Conservation (phyloP, 2,797 vertebrate genomes). For the Mionectes olivaceus region DNA sequence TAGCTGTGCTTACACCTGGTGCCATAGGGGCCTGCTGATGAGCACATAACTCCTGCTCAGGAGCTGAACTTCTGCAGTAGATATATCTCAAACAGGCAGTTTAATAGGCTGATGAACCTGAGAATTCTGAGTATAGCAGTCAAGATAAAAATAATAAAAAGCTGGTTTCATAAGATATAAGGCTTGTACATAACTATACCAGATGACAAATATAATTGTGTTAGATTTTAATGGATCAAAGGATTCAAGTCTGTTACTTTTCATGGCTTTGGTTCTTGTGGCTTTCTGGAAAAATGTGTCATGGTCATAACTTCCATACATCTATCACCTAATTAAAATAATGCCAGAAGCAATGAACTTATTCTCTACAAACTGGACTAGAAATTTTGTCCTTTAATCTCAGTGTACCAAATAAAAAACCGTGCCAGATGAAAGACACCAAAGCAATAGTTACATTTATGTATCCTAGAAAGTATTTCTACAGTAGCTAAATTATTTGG, state of each 20-base stretch:
- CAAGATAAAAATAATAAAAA: background rate
- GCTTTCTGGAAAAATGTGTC: slow-evolving; percentile 28
- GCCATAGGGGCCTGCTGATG: background rate
- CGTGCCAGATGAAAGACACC: background rate
- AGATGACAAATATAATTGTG: background rate
- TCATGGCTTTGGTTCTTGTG: slow-evolving; percentile 9
- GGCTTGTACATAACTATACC: background rate
- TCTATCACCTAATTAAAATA: slow-evolving; percentile 44
- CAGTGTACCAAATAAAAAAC: background rate
- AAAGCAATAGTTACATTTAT: background rate
- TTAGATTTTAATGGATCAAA: slow-evolving; percentile 50
- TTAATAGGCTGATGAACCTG: background rate
- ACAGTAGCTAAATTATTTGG: background rate
- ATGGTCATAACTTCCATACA: background rate
- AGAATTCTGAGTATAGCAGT: background rate
- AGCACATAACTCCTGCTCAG: background rate
- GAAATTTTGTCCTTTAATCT: slow-evolving; percentile 29
- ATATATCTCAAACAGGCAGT: background rate
- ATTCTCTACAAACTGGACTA: slow-evolving; percentile 29
- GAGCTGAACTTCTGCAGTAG: background rate
- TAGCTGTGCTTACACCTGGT: background rate
- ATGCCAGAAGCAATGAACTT: background rate
- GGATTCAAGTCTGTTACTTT: background rate
- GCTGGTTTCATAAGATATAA: background rate
- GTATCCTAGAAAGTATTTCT: background rate